Evolutionary conservation across 2,888 invertebrate species (phyloP).

Genomic region (Neoaliturus tenellus): DNA sequence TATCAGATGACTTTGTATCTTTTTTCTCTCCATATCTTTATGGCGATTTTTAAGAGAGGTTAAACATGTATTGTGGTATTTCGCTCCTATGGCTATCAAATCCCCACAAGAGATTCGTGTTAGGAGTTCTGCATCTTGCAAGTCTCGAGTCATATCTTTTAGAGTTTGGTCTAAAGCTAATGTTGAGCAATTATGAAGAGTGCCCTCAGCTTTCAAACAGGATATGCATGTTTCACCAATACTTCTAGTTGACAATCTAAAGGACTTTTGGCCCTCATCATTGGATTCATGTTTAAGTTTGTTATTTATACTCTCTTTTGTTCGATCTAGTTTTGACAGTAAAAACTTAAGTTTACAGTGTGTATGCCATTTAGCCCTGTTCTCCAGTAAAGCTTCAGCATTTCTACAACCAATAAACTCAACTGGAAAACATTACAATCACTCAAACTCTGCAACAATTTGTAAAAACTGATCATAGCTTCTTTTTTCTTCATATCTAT

Average conservation of each 20-base stretch:
- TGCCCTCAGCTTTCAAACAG: conserved; percentile 4
- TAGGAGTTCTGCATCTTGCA: neutral
- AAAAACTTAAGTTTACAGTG: neutral
- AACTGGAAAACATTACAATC: neutral
- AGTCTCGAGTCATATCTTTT: conserved; percentile 13
- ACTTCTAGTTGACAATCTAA: neutral
- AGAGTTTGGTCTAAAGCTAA: conserved; percentile 8
- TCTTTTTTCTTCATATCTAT: conserved; percentile 3
- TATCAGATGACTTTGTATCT: neutral
- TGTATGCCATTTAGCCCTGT: conserved; percentile 1
- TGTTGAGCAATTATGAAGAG: conserved; percentile 7
- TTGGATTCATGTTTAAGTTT: conserved; percentile 8
- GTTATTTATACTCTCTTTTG: conserved; percentile 8
- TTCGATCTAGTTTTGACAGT: neutral
- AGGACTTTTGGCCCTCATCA: conserved; percentile 7
- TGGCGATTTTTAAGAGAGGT: conserved; percentile 8
- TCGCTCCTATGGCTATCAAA: conserved; percentile 13
- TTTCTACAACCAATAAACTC: neutral
- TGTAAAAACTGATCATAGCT: conserved; percentile 13
- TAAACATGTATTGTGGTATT: conserved; percentile 1
- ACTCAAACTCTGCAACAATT: neutral
- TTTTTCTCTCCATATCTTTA: conserved; percentile 6
- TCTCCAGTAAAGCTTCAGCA: conserved; percentile 3
- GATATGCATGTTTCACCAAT: conserved; percentile 8
- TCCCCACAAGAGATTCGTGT: conserved; percentile 1